Base-by-base conservation (phyloP, 2,888 invertebrate species). In the Deladenus siricidicola region DNA sequence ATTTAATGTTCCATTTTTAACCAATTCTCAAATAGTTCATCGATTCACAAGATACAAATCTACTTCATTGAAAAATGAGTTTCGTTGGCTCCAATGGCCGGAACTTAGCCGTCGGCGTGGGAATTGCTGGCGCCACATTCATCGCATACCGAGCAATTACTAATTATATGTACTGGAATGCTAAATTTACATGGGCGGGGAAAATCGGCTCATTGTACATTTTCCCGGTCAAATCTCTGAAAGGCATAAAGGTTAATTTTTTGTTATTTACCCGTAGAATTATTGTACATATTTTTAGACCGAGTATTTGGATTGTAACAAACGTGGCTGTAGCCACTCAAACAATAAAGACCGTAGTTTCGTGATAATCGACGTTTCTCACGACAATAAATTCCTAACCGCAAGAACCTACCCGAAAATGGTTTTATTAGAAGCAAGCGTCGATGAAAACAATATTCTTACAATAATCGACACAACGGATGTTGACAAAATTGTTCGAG, bases 211-310 rank as follows among this genome's bases (percentile, higher is more conserved):
- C 28, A 30, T 21, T 58, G 23, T 61, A 47, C 43, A 49, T 66
- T 17, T 58, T 60, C 44, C 64, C 68, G 28, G 48, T 69, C n/a
- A 75, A 75, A 55, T 74, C 74, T 2, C 72, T 73, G 56, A 66
- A 70, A 49, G 69, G 69, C 17, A 67, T 68, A 54, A 58, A 73
- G 53, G 73, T 74, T 47, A 58, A 53, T 23, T 26, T 48, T 58
- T 21, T 23, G 4, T n/a, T n/a, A n/a, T n/a, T n/a, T n/a, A n/a
- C n/a, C n/a, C n/a, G n/a, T 19, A 21, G 6, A 26, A 21, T 47
- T n/a, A 21, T 24, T 28, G 34, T 49, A 24, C 14, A 6, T 1
- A 4, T 39, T 59, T 64, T 26, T 26, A 72, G 72, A 71, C 70
- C 3, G 66, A 68, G 49, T 71, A 66, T 42, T 63, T 67, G 30